Conservation (phyloP, 2,113 vertebrate genomes). For the Phoxinus phoxinus region DNA sequence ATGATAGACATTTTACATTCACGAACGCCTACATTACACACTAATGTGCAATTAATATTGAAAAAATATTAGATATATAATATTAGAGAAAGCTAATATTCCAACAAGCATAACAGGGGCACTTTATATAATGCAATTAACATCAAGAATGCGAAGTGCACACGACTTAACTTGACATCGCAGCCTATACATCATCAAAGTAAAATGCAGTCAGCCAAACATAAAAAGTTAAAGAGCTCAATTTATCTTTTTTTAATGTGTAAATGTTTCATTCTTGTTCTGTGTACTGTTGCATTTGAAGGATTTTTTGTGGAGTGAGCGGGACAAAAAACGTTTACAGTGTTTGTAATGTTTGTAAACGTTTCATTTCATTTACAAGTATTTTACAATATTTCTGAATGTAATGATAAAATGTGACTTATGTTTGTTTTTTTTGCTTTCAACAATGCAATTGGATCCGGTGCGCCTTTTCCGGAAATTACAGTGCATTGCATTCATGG, state of each 20-base stretch:
- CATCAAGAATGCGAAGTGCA: background rate
- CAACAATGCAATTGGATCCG: constrained; percentile 5
- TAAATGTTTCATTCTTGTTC: background rate
- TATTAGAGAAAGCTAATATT: too few species aligned
- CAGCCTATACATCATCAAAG: background rate
- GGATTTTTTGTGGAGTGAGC: background rate
- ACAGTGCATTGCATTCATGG: background rate
- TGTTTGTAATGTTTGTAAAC: background rate
- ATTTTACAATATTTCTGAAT: background rate
- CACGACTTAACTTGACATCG: background rate
- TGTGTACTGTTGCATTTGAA: too few species aligned
- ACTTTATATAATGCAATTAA: too few species aligned
- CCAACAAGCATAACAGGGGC: too few species aligned
- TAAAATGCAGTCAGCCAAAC: background rate
- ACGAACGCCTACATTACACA: too few species aligned
- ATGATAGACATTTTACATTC: too few species aligned
- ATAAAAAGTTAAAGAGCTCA: background rate
- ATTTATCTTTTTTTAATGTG: background rate
- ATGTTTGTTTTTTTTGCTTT: background rate
- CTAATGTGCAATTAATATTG: too few species aligned
- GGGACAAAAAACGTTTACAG: background rate
- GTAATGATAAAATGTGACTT: too few species aligned
- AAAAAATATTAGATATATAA: too few species aligned
- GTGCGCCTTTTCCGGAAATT: background rate
- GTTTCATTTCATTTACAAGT: background rate